Base-by-base conservation (phyloP, 1,140 invertebrate genomes). In the Glomeris maerens region DNA sequence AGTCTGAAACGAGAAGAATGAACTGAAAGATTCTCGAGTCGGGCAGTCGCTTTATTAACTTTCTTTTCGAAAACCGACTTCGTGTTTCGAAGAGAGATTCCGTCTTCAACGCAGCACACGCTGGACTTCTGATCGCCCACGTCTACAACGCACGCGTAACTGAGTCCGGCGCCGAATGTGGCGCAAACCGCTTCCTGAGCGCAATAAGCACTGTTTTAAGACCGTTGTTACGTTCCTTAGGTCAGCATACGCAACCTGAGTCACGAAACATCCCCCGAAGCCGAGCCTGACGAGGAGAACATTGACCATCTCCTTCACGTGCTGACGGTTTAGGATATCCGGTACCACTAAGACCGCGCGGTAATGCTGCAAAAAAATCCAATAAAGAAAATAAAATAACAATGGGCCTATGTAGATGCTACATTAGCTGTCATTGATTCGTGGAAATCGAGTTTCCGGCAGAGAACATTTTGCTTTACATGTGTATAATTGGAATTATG, bases 41-140 rank as follows among this genome's bases (percentile, higher is more conserved):
- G 17, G 17, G 31, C 31, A 36, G 10, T n/a, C n/a, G n/a, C n/a
- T n/a, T n/a, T n/a, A n/a, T n/a, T n/a, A n/a, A n/a, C n/a, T n/a
- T n/a, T n/a, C n/a, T n/a, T n/a, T n/a, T 28, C 46, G 22, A 50
- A 38, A 42, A 41, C 50, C 48, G 20, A 60, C 61, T 90, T 74
- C 0, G 90, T 91, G 45, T 83, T 81, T 61, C 81, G 78, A 60
- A 91, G 84, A 42, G 89, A 94, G 48, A 95, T 86, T 13, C 88
- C 90, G 74, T 96, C 91, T 70, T 96, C 91, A 2, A 95, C 88
- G 71, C 92, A 97, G 10, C 87, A 92, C 14, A 96, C 81, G 0
- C 88, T 87, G 1, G 87, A 93, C 71, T 96, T 95, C 65, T 93
- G 85, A 64, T 93, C 89, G 0, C 92, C 92, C 41, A 95, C 81